These are phyloP conservation scores for Anodontia alba DNA, from an alignment of 2,888 invertebrate genomes.

Conservation along the genomic window DNA sequence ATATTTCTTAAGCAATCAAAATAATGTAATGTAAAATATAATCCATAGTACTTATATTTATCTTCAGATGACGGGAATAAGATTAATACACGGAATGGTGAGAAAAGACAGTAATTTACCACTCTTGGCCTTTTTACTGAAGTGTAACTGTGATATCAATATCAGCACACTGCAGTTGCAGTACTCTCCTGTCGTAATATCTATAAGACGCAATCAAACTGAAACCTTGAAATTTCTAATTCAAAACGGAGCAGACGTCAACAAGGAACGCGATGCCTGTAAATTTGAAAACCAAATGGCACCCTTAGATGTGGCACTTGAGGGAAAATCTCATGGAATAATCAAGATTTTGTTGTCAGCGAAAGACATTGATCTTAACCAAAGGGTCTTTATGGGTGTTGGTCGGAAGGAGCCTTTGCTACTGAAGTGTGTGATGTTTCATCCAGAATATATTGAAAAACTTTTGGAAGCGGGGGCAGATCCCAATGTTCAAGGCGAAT, in stretches of 20 bases:
- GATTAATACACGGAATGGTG: background rate
- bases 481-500: slow-evolving; percentile 39
- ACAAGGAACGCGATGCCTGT: slow-evolving; percentile 29
- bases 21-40: too few species aligned
- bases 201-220: slow-evolving; percentile 30
- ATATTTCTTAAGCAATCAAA: too few species aligned
- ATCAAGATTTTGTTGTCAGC: slow-evolving; percentile 48
- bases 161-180: slow-evolving; percentile 44
- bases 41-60: too few species aligned
- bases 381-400: too few species aligned
- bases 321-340: slow-evolving; percentile 47
- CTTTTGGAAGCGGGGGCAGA: slow-evolving; percentile 67
- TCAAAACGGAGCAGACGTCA: slow-evolving; percentile 60
- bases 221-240: slow-evolving; percentile 56
- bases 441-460: slow-evolving; percentile 41
- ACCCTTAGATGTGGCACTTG: slow-evolving; percentile 46
- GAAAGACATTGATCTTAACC: slow-evolving; percentile 49
- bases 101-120: background rate
- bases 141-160: slow-evolving; percentile 45
- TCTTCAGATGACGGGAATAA: too few species aligned
- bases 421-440: slow-evolving; percentile 52
- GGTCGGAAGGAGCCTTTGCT: slow-evolving; percentile 57
- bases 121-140: background rate
- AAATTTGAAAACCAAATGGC: too few species aligned
- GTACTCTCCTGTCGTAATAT: slow-evolving; percentile 62